Conservation (phyloP, 2,113 vertebrate genomes). For the Rhynchomys soricoides region DNA sequence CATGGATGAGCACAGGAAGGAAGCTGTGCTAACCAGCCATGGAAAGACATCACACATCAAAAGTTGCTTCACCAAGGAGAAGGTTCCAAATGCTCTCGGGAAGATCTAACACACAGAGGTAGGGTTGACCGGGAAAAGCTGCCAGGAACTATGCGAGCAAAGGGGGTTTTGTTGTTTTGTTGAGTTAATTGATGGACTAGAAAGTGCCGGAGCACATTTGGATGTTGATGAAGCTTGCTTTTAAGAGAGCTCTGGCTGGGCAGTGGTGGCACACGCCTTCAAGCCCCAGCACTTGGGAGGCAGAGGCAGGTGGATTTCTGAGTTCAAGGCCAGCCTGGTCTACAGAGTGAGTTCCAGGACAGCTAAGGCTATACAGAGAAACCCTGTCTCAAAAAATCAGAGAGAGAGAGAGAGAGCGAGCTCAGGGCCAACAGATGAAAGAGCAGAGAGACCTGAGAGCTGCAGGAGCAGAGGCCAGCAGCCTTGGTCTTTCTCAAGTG, state of each 20-base stretch:
- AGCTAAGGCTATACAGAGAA: too few species aligned
- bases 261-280: too few species aligned
- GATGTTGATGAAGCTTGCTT: not conserved
- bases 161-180: accelerated
- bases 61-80: not conserved
- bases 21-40: not conserved
- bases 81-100: not conserved
- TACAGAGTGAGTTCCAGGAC: too few species aligned
- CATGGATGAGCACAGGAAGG: not conserved
- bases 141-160: not conserved
- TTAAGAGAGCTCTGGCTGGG: too few species aligned
- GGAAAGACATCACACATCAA: not conserved
- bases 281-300: too few species aligned
- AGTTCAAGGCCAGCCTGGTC: too few species aligned
- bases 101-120: not conserved
- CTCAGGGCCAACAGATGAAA: too few species aligned
- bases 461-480: not conserved
- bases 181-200: not conserved
- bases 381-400: too few species aligned
- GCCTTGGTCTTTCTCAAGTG: not conserved
- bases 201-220: not conserved
- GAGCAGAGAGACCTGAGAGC: not conserved
- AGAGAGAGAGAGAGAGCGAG: too few species aligned
- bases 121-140: not conserved
- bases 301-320: too few species aligned